phyloP scores from a whole-genome alignment of 30 jellyfish, hydroid and myxozoan species.

The Pelagia noctiluca region DNA sequence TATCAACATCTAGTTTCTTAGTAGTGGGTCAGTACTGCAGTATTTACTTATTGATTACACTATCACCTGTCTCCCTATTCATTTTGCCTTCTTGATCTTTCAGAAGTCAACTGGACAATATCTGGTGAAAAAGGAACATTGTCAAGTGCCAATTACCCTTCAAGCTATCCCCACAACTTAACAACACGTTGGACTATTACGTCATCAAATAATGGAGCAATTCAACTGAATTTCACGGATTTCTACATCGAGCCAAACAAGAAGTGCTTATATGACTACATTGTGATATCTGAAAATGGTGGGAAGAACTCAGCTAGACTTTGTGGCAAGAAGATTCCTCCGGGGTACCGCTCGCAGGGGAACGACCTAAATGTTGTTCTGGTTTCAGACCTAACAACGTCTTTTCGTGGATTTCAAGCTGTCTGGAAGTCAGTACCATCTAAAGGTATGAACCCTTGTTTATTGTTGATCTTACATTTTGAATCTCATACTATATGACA shows the following conservation, averaged over 20 bases:
- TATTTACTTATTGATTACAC: too few species aligned
- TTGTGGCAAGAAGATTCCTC: constrained; percentile 33
- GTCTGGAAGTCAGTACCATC: constrained; percentile 23
- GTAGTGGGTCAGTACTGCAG: too few species aligned
- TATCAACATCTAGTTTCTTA: too few species aligned
- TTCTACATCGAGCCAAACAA: constrained; percentile 45
- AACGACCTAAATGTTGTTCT: background rate
- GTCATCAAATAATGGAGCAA: constrained; percentile 12
- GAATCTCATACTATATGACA: background rate
- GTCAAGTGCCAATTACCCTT: constrained; percentile 38
- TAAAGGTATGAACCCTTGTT: background rate
- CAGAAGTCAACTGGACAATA: constrained; percentile 28
- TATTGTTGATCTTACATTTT: background rate
- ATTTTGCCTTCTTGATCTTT: too few species aligned
- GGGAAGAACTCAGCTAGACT: constrained; percentile 7
- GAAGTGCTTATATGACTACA: constrained; percentile 53
- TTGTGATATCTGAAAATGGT: background rate
- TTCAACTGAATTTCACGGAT: constrained; percentile 48
- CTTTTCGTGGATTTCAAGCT: constrained; percentile 43
- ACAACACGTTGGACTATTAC: constrained; percentile 36
- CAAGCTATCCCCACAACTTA: constrained; percentile 34
- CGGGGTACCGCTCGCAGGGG: constrained; percentile 15
- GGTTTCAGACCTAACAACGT: constrained; percentile 34
- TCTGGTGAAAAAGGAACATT: constrained; percentile 37
- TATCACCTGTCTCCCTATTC: too few species aligned